A percentile compares a stretch with the other conserved stretches of the same genome.
Evolutionary conservation across 1,140 invertebrate genomes (phyloP).

Genomic region (Goniozus legneri): DNA sequence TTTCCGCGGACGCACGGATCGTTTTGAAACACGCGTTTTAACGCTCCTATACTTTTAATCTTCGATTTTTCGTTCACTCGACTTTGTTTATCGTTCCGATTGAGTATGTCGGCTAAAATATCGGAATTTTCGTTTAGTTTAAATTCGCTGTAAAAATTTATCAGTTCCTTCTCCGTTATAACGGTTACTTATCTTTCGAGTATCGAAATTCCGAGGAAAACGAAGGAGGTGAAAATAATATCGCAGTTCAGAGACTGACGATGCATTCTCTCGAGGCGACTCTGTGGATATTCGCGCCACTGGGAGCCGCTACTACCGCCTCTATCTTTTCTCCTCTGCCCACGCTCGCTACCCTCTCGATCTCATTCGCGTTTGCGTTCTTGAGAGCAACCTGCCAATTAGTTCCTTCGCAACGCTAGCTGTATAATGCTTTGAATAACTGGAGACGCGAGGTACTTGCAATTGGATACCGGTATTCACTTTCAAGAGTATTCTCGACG

Average conservation of each 20-base stretch:
- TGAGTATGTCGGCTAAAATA: too few species aligned
- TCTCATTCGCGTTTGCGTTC: conserved; percentile 16
- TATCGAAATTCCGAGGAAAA: too few species aligned
- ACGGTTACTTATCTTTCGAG: too few species aligned
- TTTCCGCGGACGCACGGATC: too few species aligned
- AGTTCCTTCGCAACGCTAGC: conserved; percentile 22
- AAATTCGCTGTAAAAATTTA: too few species aligned
- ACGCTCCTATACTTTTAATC: too few species aligned
- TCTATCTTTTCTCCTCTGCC: conserved; percentile 7
- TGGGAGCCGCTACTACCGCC: conserved; percentile 8
- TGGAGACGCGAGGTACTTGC: conserved; percentile 26
- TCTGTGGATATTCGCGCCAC: neutral
- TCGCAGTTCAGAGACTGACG: neutral
- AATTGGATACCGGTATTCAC: conserved; percentile 32
- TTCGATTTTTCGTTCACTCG: too few species aligned
- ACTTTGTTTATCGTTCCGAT: too few species aligned
- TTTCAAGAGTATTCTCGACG: conserved; percentile 32
- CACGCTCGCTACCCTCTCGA: conserved; percentile 6
- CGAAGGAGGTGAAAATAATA: neutral
- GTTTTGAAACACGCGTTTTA: too few species aligned
- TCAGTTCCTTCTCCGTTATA: too few species aligned
- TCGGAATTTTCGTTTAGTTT: too few species aligned
- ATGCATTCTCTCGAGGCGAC: too few species aligned
- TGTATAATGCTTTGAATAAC: conserved; percentile 31
- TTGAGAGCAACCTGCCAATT: conserved; percentile 30